These are phyloP conservation scores for Schrankia costaestrigalis DNA, from an alignment of 2,888 invertebrate genomes.

Conservation along the genomic window DNA sequence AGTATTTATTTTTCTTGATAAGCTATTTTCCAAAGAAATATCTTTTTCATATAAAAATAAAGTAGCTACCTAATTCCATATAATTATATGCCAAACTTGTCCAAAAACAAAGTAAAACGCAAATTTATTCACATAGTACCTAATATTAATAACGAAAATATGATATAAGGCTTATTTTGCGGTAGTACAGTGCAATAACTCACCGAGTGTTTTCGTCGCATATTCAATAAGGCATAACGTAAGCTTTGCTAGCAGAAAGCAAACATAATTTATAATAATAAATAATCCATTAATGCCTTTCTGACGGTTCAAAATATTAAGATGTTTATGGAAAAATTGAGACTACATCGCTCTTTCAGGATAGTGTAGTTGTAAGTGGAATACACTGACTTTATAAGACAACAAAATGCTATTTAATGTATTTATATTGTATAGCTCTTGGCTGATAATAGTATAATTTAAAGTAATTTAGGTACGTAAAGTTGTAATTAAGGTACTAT, in stretches of 20 bases:
- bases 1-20: too few relatives aligned
- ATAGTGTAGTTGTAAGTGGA: too few relatives aligned
- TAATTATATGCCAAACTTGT: slow-evolving; percentile 8
- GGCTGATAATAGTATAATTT: too few relatives aligned
- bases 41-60: slow-evolving; percentile 10
- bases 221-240: slow-evolving; percentile 68
- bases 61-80: slow-evolving; percentile 3
- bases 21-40: not conserved
- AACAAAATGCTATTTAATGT: too few relatives aligned
- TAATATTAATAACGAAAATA: slow-evolving; percentile 26
- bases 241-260: slow-evolving; percentile 56
- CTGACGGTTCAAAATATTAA: slow-evolving; percentile 6
- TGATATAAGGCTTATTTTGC: slow-evolving; percentile 49
- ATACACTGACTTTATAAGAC: too few relatives aligned
- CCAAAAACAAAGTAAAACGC: slow-evolving; percentile 22
- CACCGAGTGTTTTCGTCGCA: slow-evolving; percentile 68
- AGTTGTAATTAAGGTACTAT: too few relatives aligned
- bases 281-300: slow-evolving; percentile 23
- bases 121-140: slow-evolving; percentile 12
- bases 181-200: slow-evolving; percentile 48
- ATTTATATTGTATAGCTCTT: too few relatives aligned
- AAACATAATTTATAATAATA: slow-evolving; percentile 30
- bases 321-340: not conserved
- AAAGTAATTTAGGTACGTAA: too few relatives aligned
- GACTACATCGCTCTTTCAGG: too few relatives aligned